Conservation (phyloP, 1,140 invertebrate genomes). For the Lordiphosa clarofinis region DNA sequence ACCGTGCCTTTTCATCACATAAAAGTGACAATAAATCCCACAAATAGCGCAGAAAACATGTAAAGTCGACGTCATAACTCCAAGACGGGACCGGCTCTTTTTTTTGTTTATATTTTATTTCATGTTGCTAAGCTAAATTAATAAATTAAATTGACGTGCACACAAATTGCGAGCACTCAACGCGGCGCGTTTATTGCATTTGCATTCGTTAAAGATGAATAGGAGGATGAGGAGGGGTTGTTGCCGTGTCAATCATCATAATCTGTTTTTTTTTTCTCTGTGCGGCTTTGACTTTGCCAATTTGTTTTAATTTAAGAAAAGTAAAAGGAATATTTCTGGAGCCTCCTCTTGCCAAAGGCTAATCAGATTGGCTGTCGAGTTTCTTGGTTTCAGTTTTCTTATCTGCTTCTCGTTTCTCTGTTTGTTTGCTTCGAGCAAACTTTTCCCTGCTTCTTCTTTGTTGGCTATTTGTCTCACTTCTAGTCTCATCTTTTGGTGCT, state of each 20-base stretch:
- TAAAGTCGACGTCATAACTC: no score
- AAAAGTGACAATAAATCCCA: no score
- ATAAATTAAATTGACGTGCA: conserved; percentile 68
- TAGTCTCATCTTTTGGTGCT: conserved; percentile 45
- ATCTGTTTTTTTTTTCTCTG: conserved; percentile 22
- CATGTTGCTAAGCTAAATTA: conserved; percentile 43
- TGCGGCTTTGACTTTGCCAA: conserved; percentile 50
- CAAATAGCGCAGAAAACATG: no score
- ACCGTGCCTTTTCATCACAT: no score
- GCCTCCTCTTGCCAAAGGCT: conserved; percentile 4
- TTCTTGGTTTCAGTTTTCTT: conserved; percentile 23
- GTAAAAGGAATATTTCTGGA: conserved; percentile 7
- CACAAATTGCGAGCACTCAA: conserved; percentile 47
- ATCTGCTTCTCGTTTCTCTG: conserved; percentile 15
- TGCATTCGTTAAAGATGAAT: conserved; percentile 51
- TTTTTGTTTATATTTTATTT: conserved; percentile 7
- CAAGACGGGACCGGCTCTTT: background rate
- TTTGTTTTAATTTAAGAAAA: conserved; percentile 57
- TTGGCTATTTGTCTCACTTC: conserved; percentile 7
- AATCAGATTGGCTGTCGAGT: background rate
- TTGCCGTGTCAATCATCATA: conserved; percentile 63
- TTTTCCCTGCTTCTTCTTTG: conserved; percentile 15
- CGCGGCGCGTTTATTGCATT: conserved; percentile 58
- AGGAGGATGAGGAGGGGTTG: background rate
- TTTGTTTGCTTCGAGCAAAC: conserved; percentile 23